phyloP scores from a whole-genome alignment of 2,113 vertebrate genomes.

The Calonectris borealis region DNA sequence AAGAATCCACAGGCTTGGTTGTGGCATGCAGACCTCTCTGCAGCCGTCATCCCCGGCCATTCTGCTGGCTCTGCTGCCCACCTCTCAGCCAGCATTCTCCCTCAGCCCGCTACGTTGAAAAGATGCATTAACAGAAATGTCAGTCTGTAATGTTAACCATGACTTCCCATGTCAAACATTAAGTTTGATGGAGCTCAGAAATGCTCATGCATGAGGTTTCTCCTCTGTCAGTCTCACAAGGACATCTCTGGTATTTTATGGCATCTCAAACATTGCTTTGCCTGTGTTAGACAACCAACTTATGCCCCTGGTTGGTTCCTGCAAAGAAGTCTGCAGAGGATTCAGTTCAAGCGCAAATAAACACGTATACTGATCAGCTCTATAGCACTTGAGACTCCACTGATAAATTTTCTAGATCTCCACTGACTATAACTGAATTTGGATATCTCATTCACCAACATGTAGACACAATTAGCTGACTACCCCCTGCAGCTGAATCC shows the following conservation, averaged over 20 bases:
- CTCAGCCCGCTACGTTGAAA: not conserved
- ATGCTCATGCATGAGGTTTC: not conserved
- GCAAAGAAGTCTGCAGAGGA: not conserved
- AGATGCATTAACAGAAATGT: not conserved
- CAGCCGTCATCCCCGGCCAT: not conserved
- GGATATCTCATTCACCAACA: not conserved
- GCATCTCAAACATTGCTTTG: not conserved
- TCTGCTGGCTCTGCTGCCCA: not conserved
- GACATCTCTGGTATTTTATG: not conserved
- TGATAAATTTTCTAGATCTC: not conserved
- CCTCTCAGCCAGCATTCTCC: not conserved
- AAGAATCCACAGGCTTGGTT: rapidly evolving
- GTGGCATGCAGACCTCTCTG: not conserved
- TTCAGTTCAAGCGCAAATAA: not conserved
- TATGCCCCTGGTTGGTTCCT: not conserved
- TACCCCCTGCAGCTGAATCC: not conserved
- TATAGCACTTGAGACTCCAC: not conserved
- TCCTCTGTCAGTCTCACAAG: not conserved
- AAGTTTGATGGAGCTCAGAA: not conserved
- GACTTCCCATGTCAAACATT: not conserved
- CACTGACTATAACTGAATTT: not conserved
- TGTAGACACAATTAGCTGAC: not conserved
- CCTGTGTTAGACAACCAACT: not conserved
- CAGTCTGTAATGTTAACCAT: rapidly evolving
- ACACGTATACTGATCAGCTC: not conserved